Evolutionary conservation across 2,113 vertebrate genomes (phyloP).

Genomic region (Motacilla alba): DNA sequence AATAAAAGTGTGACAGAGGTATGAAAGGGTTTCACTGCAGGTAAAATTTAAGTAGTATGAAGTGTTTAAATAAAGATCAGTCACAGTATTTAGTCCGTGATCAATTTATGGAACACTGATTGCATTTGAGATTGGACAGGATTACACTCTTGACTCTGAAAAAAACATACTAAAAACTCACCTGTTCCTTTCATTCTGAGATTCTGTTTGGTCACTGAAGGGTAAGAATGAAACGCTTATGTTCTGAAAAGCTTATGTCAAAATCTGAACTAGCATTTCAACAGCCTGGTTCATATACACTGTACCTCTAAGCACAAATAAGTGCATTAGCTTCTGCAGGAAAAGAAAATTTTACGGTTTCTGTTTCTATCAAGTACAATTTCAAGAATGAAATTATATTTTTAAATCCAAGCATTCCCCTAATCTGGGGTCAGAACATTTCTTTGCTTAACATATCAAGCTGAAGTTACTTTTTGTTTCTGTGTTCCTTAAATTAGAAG

Average conservation of each 20-base stretch:
- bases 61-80: not conserved
- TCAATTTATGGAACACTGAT: not conserved
- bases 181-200: not conserved
- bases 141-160: not conserved
- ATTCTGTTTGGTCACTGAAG: not conserved
- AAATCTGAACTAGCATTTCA: not conserved
- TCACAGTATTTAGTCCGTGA: not conserved
- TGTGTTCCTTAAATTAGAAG: not conserved
- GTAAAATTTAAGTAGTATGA: not conserved
- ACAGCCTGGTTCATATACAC: not conserved
- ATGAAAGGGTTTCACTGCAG: not conserved
- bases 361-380: not conserved
- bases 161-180: not conserved
- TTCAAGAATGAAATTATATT: not conserved
- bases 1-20: not conserved
- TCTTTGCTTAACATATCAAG: not conserved
- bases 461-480: not conserved
- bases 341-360: not conserved
- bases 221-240: not conserved
- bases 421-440: not conserved
- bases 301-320: not conserved
- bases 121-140: not conserved
- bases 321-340: not conserved
- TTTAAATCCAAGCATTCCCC: not conserved
- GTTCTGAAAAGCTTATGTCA: not conserved